These are phyloP conservation scores for Sebastes wilsoni DNA, from an alignment of 2,797 vertebrate genomes.

Conservation along the genomic window DNA sequence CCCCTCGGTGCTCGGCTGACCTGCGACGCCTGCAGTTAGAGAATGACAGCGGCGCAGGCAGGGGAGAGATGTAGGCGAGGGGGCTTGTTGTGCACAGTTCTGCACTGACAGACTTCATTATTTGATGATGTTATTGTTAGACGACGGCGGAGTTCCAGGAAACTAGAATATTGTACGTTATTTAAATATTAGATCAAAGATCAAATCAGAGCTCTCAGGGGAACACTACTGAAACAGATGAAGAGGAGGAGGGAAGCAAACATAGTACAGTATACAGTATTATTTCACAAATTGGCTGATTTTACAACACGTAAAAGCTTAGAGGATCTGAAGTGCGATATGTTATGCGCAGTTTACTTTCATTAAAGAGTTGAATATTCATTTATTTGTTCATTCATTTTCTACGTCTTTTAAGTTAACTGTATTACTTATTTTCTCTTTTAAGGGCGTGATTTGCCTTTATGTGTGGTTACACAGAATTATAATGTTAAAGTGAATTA, in stretches of 20 bases:
- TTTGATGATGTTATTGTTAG: conserved; percentile 21
- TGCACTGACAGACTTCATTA: conserved; percentile 9
- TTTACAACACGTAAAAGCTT: background rate
- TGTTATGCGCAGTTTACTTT: background rate
- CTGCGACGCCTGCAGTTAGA: conserved; percentile 12
- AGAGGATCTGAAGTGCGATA: background rate
- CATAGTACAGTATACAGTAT: background rate
- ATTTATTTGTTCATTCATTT: too few species aligned
- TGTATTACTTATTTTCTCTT: background rate
- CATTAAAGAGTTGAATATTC: background rate
- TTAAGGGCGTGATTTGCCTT: background rate
- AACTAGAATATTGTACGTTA: background rate
- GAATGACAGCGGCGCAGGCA: conserved; percentile 12
- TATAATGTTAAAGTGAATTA: background rate
- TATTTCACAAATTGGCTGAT: background rate
- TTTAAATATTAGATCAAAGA: conserved; percentile 30
- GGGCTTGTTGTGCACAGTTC: conserved; percentile 1
- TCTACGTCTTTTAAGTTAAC: too few species aligned
- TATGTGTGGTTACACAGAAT: background rate
- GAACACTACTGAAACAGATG: background rate
- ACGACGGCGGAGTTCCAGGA: background rate
- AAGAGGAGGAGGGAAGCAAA: background rate
- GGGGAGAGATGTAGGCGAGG: conserved; percentile 4
- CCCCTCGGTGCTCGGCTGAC: conserved; percentile 5
- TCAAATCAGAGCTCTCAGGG: conserved; percentile 8